Base-by-base conservation (phyloP, 2,888 invertebrate genomes). In the Cheilosia vernalis region DNA sequence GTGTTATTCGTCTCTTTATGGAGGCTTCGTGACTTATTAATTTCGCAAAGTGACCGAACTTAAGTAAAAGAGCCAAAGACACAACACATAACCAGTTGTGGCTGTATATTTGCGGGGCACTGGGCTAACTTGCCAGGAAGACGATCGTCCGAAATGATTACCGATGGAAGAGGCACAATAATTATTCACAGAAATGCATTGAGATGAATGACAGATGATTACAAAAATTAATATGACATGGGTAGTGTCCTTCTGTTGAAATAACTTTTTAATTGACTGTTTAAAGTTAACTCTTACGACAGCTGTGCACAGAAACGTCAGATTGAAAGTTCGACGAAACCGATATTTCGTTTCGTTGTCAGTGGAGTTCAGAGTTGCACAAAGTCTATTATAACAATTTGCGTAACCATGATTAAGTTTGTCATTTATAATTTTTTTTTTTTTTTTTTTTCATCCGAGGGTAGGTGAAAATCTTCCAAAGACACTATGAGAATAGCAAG, bases 21-120 rank as follows among this genome's bases (percentile, higher is more conserved):
- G 33, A 30, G 47, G 49, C 19, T 49, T 47, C 49, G 63, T 63
- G 63, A 63, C 63, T 63, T 63, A 44, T 61, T 60, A 40, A 37
- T 37, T 40, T 40, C 13, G 37, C 40, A 58, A 37, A 42, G 40
- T 40, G 60, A n/a, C 44, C 44, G 17, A 2, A 17, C n/a, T 7
- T n/a, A n/a, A 47, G 5, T 47, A 9, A 47, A 47, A 17, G 44
- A 17, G 9, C n/a, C 17, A n/a, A 47, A n/a, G 17, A 17, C 44
- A n/a, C 9, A 17, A 37, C 13, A 37, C 37, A 37, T 17, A 17
- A 17, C 9, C 2, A n/a, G 7, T 9, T 47, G 9, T 2, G 7
- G 5, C 44, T 47, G 44, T 47, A 17, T 2, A 17, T 47, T 47
- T 47, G 17, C 44, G 6, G 44, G 44, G n/a, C 44, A 47, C 44